Evolutionary conservation across 2,888 invertebrate species (phyloP).

Genomic region (Drosophila ustulata): DNA sequence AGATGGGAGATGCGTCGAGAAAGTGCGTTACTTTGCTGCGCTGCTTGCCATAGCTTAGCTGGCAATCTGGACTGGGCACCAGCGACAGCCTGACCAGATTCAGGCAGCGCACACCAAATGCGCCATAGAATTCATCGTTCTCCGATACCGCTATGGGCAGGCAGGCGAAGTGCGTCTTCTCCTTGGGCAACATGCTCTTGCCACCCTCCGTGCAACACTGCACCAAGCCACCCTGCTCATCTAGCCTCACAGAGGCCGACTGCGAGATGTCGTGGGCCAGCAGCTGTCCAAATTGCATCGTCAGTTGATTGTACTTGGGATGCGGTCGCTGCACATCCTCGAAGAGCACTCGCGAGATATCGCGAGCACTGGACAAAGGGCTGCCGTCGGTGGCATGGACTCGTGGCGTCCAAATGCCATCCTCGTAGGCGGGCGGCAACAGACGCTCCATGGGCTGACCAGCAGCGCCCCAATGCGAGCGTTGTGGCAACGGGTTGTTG

Average conservation of each 20-base stretch:
- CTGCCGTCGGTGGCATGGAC: slow-evolving; percentile 83
- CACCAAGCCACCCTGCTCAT: slow-evolving; percentile 88
- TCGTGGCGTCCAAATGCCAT: slow-evolving; percentile 86
- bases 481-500: slow-evolving; percentile 88
- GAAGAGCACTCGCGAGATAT: slow-evolving; percentile 88
- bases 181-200: slow-evolving; percentile 85
- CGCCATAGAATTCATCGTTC: slow-evolving; percentile 87
- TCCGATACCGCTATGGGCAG: slow-evolving; percentile 88
- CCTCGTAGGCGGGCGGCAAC: slow-evolving; percentile 89
- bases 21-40: slow-evolving; percentile 89
- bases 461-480: slow-evolving; percentile 88
- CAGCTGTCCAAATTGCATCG: slow-evolving; percentile 93
- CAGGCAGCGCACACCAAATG: slow-evolving; percentile 88
- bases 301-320: slow-evolving; percentile 87
- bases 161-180: slow-evolving; percentile 89
- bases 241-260: slow-evolving; percentile 89
- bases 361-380: slow-evolving; percentile 88
- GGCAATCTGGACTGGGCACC: slow-evolving; percentile 89
- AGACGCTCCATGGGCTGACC: slow-evolving; percentile 88
- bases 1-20: slow-evolving; percentile 90
- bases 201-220: slow-evolving; percentile 90
- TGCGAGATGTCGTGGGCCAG: slow-evolving; percentile 91
- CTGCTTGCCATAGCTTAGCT: slow-evolving; percentile 90
- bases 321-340: slow-evolving; percentile 88
- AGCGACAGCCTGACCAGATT: slow-evolving; percentile 90